Conservation (phyloP, 2,113 vertebrate species). For the Chaenocephalus aceratus region DNA sequence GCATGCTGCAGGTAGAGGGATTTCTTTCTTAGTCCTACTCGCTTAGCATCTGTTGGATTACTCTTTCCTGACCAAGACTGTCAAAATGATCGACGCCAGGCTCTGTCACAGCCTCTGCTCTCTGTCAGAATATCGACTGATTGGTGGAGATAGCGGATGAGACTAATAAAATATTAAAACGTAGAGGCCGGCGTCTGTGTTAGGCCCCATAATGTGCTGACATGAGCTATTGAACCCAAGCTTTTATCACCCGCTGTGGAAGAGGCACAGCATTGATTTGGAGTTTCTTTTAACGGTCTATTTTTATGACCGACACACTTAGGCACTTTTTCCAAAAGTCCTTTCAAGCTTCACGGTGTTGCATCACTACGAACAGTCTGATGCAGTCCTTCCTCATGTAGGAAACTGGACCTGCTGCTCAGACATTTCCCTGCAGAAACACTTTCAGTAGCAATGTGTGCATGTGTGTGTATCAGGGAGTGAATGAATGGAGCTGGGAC, state of each 20-base stretch:
- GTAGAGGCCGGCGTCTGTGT: conserved; percentile 42
- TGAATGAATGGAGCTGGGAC: conserved; percentile 57
- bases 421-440: conserved; percentile 24
- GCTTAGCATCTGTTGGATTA: conserved; percentile 21
- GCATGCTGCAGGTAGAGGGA: conserved; percentile 17
- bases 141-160: conserved; percentile 66
- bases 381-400: neutral
- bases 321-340: conserved; percentile 33
- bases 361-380: conserved; percentile 14
- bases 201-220: conserved; percentile 49
- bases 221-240: conserved; percentile 64
- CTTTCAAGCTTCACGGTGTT: conserved; percentile 17
- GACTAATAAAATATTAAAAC: conserved; percentile 77
- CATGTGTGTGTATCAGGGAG: conserved; percentile 5
- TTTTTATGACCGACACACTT: conserved; percentile 51
- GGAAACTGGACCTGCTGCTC: conserved; percentile 35
- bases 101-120: conserved; percentile 30
- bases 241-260: conserved; percentile 66
- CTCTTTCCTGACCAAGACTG: conserved; percentile 35
- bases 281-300: conserved; percentile 38
- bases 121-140: conserved; percentile 64
- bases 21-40: neutral
- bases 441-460: conserved; percentile 5
- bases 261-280: conserved; percentile 53
- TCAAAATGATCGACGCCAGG: conserved; percentile 64